These are phyloP conservation scores for Xylophagus ater DNA, from an alignment of 2,888 invertebrate species.

Conservation along the genomic window DNA sequence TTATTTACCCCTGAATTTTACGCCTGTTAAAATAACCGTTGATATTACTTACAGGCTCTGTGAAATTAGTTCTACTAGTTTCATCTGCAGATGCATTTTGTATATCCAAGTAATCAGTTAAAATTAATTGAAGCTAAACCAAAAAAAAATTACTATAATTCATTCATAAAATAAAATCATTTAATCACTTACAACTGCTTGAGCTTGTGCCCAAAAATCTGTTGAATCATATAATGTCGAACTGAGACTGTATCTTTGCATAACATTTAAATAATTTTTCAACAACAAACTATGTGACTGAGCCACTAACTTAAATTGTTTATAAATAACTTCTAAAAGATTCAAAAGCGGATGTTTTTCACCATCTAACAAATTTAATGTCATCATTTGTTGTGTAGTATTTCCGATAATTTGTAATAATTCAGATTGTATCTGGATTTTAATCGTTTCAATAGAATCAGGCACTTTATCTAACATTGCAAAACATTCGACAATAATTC, in stretches of 20 bases:
- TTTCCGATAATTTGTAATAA: slow-evolving; percentile 66
- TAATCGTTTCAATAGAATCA: slow-evolving; percentile 74
- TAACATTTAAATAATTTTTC: slow-evolving; percentile 50
- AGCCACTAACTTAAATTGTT: slow-evolving; percentile 72
- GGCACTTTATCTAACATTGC: slow-evolving; percentile 72
- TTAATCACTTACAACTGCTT: slow-evolving; percentile 62
- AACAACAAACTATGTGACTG: slow-evolving; percentile 61
- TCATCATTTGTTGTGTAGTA: slow-evolving; percentile 64
- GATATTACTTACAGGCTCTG: slow-evolving; percentile 38
- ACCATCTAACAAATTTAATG: slow-evolving; percentile 36
- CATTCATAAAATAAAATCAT: not conserved
- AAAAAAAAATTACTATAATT: slow-evolving; percentile 20
- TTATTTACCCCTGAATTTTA: slow-evolving; percentile 32
- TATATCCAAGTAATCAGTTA: slow-evolving; percentile 80
- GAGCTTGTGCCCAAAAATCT: slow-evolving; percentile 83
- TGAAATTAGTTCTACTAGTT: slow-evolving; percentile 40
- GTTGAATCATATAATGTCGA: slow-evolving; percentile 54
- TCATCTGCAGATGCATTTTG: slow-evolving; percentile 59
- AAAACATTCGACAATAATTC: slow-evolving; percentile 74
- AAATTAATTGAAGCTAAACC: slow-evolving; percentile 70
- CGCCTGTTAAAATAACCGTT: slow-evolving; percentile 41
- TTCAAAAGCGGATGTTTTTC: slow-evolving; percentile 43
- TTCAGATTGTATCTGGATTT: slow-evolving; percentile 73
- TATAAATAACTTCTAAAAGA: slow-evolving; percentile 62
- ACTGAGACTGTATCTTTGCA: slow-evolving; percentile 46